A percentile compares a stretch with the other conserved stretches of the same genome.
Evolutionary conservation across 1,140 invertebrate species (phyloP).

Genomic region (Metaphire vulgaris): DNA sequence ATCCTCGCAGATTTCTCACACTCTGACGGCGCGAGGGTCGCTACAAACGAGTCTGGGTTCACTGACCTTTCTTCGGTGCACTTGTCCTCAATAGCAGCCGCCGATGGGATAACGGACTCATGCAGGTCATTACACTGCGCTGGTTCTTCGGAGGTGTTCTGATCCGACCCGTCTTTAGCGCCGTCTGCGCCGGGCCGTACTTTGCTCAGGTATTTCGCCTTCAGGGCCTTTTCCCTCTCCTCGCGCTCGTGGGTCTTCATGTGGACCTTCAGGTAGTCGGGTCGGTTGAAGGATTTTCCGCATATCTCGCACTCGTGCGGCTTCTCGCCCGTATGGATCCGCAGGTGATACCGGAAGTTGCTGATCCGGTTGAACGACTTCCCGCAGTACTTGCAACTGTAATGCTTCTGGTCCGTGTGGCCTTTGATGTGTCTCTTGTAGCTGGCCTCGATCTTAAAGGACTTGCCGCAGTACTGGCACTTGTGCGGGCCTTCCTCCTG

Average conservation of each 20-base stretch:
- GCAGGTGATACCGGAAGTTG: background rate
- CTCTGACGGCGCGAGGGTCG: too few species aligned
- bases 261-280: background rate
- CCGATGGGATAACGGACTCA: too few species aligned
- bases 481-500: conserved; percentile 74
- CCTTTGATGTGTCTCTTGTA: conserved; percentile 97
- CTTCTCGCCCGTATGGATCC: conserved; percentile 4
- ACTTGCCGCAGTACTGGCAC: conserved; percentile 51
- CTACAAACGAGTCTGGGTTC: too few species aligned
- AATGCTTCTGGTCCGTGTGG: conserved; percentile 79
- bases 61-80: too few species aligned
- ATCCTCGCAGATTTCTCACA: background rate
- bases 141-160: too few species aligned
- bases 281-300: background rate
- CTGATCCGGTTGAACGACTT: conserved; percentile 44
- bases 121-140: too few species aligned
- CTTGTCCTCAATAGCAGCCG: too few species aligned
- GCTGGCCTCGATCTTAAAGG: conserved; percentile 93
- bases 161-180: too few species aligned
- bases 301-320: background rate
- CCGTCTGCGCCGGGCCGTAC: too few species aligned
- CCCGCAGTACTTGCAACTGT: conserved; percentile 72
- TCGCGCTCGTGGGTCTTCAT: background rate
- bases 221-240: background rate
- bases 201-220: too few species aligned